Evolutionary conservation across 2,113 vertebrate genomes (phyloP), one percentile per base, ranked within the genome.

Genomic region (Hassar affinis): DNA sequence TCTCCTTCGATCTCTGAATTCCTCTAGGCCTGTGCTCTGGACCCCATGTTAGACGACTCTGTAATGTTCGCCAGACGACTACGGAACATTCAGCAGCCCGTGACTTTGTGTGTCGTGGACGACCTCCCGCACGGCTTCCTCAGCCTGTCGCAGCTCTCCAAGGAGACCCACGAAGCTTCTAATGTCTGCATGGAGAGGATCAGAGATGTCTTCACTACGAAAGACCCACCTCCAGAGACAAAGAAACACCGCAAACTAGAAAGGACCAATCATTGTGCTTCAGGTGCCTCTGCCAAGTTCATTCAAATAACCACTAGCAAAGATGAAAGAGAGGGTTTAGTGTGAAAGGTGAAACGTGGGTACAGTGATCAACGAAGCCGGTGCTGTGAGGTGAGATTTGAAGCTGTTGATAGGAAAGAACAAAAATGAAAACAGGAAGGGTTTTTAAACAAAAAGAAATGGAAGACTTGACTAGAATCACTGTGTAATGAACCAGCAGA

Each of bases 121-220:
- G 96, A 97, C 91, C 94, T 97, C 79, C 97, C 96, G 1, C 97
- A 98, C 4, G 97, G 97, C 86, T 98, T 97, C 90, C 95, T 98
- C 84, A 96, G 95, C 91, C 94, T 98, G 74, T 96, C 95, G 0
- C 89, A 95, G 47, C 92, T 98, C 87, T 95, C 95, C 71, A 92
- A 80, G 11, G 96, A 98, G 89, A 97, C 96, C 0, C 93, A 93
- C 11, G 93, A 95, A 83, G 96, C 96, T 0, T 83, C 96, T 0
- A 86, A 91, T 0, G 85, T 96, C 81, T 97, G 96, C 59, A 94
- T 91, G 45, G 93, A 95, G 85, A 88, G 94, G 69, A 96, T 98
- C 89, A 94, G 93, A 3, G 87, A 91, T 0, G 80, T 96, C 74
- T 94, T 98, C 85, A 88, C 81, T 85, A 89, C 87, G 81, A 71